Base-by-base conservation (phyloP, 2,888 invertebrate species). In the Geotrupes spiniger region DNA sequence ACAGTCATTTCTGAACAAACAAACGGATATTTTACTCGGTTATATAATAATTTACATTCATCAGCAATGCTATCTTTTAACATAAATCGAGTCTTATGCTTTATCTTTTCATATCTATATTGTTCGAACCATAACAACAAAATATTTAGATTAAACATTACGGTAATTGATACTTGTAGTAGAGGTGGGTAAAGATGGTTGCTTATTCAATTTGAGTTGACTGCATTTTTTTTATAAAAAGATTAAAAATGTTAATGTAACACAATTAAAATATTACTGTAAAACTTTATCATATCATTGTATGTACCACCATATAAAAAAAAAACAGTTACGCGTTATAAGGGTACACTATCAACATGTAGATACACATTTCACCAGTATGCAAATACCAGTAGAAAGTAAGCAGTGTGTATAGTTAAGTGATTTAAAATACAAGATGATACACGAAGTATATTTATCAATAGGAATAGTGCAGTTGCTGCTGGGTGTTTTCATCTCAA, bases 1-100 rank as follows among this genome's bases (percentile, higher is more conserved):
- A 71, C 66, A 45, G 71, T 66, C 73, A 73, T 73, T 36, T 62
- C 63, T 63, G 29, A 26, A 53, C 51, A 36, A 44, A 16, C 56
- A n/a, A n/a, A n/a, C n/a, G n/a, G n/a, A n/a, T n/a, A n/a, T n/a
- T n/a, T n/a, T n/a, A n/a, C n/a, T n/a, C n/a, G n/a, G n/a, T n/a
- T n/a, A n/a, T n/a, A 42, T 36, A 26, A 42, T 21, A 21, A 21
- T 4, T 21, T 21, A 21, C 21, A 21, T n/a, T n/a, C n/a, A n/a
- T n/a, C n/a, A n/a, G n/a, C n/a, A n/a, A n/a, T n/a, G n/a, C n/a
- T n/a, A n/a, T n/a, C n/a, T n/a, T n/a, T n/a, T n/a, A n/a, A n/a
- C n/a, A n/a, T n/a, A n/a, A n/a, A n/a, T n/a, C n/a, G n/a, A n/a
- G n/a, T n/a, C n/a, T n/a, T n/a, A n/a, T n/a, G n/a, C n/a, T n/a